These are phyloP conservation scores for Calidris pygmaea DNA, from an alignment of 2,113 vertebrate species.

Conservation along the genomic window DNA sequence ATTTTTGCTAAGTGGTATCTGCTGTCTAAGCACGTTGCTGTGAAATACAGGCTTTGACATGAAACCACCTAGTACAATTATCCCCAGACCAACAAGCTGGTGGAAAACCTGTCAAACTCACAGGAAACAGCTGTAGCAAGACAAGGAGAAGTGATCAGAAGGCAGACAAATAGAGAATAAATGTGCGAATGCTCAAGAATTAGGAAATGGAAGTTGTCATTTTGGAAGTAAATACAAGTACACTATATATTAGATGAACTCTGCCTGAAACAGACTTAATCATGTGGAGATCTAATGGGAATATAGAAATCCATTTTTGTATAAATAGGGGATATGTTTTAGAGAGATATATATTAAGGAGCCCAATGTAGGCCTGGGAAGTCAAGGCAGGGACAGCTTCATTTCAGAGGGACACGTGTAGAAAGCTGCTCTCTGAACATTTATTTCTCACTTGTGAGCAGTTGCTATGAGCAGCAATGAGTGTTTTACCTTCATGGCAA, in stretches of 20 bases:
- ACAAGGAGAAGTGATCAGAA: not conserved
- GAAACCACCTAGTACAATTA: not conserved
- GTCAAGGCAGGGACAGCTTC: not conserved
- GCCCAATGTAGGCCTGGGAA: not conserved
- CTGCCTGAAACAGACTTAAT: not conserved
- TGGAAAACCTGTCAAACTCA: not conserved
- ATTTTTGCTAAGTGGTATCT: not conserved
- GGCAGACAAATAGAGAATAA: not conserved
- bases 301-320: not conserved
- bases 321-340: not conserved
- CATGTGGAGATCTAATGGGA: not conserved
- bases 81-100: not conserved
- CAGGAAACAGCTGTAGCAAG: not conserved
- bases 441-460: not conserved
- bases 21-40: not conserved
- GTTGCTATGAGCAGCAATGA: not conserved
- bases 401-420: not conserved
- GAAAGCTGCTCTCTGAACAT: not conserved
- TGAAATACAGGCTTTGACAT: not conserved
- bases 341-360: not conserved
- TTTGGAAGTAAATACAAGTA: not conserved
- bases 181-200: not conserved
- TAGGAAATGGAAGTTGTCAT: not conserved
- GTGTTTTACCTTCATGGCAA: not conserved
- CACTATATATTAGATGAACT: not conserved